Conservation (phyloP, 2,113 vertebrate genomes). For the Lota lota region DNA sequence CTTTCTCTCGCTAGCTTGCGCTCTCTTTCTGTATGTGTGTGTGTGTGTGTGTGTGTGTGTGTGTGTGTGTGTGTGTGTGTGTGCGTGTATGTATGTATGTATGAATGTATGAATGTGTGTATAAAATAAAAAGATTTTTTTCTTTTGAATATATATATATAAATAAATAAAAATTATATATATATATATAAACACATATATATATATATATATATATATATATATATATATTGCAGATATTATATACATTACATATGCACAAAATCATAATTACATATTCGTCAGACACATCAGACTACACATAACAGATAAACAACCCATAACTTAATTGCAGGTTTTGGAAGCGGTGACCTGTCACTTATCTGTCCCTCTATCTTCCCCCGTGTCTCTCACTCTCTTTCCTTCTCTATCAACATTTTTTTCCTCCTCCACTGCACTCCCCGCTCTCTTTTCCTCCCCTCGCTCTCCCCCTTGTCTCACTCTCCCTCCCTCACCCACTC, state of each 20-base stretch:
- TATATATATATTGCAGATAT: slow-evolving; percentile 8
- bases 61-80: slow-evolving; percentile 1
- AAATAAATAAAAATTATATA: background rate
- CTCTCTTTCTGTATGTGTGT: background rate
- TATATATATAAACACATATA: background rate
- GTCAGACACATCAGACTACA: slow-evolving; percentile 52
- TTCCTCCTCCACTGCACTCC: background rate
- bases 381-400: background rate
- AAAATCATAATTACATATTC: slow-evolving; percentile 17
- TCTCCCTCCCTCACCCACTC: slow-evolving; percentile 10
- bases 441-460: background rate
- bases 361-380: slow-evolving; percentile 1
- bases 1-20: no score
- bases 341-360: slow-evolving; percentile 51
- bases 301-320: slow-evolving; percentile 41
- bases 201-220: background rate
- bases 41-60: slow-evolving; percentile 1
- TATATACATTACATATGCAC: slow-evolving; percentile 16
- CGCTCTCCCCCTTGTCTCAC: background rate
- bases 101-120: background rate
- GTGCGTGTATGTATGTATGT: background rate
- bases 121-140: no score
- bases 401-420: background rate
- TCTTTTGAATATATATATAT: no score
- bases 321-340: slow-evolving; percentile 44